These are phyloP conservation scores for Danionella dracula DNA, from an alignment of 2,797 vertebrate genomes.

Conservation along the genomic window DNA sequence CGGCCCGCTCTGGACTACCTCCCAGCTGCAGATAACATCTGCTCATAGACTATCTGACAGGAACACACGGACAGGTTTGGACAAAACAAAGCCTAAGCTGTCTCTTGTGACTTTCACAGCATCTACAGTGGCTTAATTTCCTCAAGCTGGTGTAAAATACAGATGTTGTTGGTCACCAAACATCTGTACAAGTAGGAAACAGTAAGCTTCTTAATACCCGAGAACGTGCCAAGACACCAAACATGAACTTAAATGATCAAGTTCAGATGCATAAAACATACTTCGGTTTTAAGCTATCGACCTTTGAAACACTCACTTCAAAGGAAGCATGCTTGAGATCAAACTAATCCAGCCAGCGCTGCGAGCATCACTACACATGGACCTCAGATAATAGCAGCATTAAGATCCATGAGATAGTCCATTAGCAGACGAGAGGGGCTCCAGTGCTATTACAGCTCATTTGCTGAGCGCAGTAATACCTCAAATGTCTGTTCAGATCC, in stretches of 20 bases:
- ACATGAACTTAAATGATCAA: conserved; percentile 1
- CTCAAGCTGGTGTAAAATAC: conserved; percentile 2
- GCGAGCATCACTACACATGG: conserved; percentile 45
- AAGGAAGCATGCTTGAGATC: conserved; percentile 6
- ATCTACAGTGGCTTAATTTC: not conserved
- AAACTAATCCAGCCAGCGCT: conserved; percentile 14
- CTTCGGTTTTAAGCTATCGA: no score
- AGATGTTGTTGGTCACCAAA: conserved; percentile 31
- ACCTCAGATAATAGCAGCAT: conserved; percentile 44
- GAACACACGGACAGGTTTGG: conserved; percentile 3
- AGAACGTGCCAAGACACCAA: not conserved
- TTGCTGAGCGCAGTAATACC: conserved; percentile 28
- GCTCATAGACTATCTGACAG: not conserved
- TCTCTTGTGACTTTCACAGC: not conserved
- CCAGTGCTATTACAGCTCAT: conserved; percentile 38
- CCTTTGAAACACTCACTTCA: not conserved
- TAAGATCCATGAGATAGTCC: conserved; percentile 39
- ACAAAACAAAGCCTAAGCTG: not conserved
- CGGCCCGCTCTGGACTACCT: conserved; percentile 21
- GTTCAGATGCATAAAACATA: not conserved
- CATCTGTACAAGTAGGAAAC: conserved; percentile 8
- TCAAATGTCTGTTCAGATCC: conserved; percentile 37
- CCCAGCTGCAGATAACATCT: conserved; percentile 39
- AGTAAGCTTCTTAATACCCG: conserved; percentile 4
- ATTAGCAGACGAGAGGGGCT: conserved; percentile 31